Percentiles rank a stretch among this genome's conserved stretches.
phyloP scores from a whole-genome alignment of 1,140 invertebrate species.

The Cherax destructor region DNA sequence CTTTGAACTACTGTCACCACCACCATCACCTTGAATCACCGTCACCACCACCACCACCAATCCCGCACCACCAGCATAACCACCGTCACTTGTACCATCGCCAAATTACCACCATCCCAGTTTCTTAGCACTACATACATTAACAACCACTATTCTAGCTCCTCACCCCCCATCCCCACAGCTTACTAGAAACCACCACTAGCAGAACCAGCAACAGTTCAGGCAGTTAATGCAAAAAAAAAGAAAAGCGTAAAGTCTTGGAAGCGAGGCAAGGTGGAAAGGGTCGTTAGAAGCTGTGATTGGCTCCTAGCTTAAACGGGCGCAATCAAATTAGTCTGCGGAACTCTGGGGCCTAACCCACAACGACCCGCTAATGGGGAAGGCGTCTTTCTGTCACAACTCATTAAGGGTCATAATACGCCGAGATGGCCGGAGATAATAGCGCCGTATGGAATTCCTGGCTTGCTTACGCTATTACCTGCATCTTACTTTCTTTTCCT shows the following conservation, averaged over 20 bases:
- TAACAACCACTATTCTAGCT: background rate
- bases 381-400: slow-evolving; percentile 69
- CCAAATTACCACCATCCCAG: background rate
- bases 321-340: slow-evolving; percentile 65
- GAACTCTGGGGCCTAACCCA: slow-evolving; percentile 59
- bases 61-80: background rate
- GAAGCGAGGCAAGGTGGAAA: background rate
- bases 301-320: slow-evolving; percentile 65
- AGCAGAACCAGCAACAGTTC: too few species aligned
- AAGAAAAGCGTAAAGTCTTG: too few species aligned
- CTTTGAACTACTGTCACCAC: background rate
- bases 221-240: too few species aligned
- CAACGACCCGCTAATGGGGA: slow-evolving; percentile 65
- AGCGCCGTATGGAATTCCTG: slow-evolving; percentile 44
- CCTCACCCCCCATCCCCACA: background rate
- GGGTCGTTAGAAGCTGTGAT: slow-evolving; percentile 50
- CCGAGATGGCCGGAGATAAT: slow-evolving; percentile 63
- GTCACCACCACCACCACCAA: background rate
- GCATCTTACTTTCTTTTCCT: slow-evolving; percentile 44
- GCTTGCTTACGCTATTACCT: slow-evolving; percentile 50
- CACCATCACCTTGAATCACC: background rate
- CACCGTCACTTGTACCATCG: background rate
- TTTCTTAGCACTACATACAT: background rate
- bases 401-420: slow-evolving; percentile 67
- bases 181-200: background rate